Base-by-base conservation (phyloP, 2,888 invertebrate genomes). In the Psylliodes chrysocephalus region DNA sequence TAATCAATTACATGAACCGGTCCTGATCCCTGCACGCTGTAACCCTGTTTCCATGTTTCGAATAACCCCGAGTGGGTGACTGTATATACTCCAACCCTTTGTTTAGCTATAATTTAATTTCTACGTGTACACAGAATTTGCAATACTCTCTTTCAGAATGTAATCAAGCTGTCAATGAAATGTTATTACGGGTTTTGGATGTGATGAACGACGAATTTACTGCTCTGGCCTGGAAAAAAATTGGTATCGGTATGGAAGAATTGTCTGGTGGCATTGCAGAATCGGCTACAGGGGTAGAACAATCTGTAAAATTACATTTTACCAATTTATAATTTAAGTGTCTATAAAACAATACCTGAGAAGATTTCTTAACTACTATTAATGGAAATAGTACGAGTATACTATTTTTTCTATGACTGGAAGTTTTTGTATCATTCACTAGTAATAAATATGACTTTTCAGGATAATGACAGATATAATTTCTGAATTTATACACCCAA, bases 101-200 rank as follows among this genome's bases (percentile, higher is more conserved):
- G 79, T 81, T 79, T 78, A 75, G 75, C 73, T 75, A 77, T 79
- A 80, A 81, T 81, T 81, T 78, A 79, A 80, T 80, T 80, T 80
- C 67, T 59, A 60, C 64, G 40, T 67, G 64, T 67, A 64, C 67
- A 67, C 59, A 64, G 67, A 62, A 64, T 62, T 64, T 44, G 67
- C 62, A 63, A 59, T 67, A 55, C 64, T 61, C 64, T 64, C 67
- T 67, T 67, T 67, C 62, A 60, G 60, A 64, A 66, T 66, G 63
- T 68, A 68, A 65, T 66, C 61, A 61, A 64, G 63, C 64, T 63
- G 68, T 68, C 68, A 68, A 68, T 66, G 64, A 59, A 67, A 67
- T 64, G 49, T 62, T 55, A 53, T 64, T 62, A 60, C 54, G 51
- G 54, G 38, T 62, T 64, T 64, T 53, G 55, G 54, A 60, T 49